A percentile compares a stretch with the other conserved stretches of the same genome.
Evolutionary conservation across 1,140 invertebrate species (phyloP).

Genomic region (Tachypleus tridentatus): DNA sequence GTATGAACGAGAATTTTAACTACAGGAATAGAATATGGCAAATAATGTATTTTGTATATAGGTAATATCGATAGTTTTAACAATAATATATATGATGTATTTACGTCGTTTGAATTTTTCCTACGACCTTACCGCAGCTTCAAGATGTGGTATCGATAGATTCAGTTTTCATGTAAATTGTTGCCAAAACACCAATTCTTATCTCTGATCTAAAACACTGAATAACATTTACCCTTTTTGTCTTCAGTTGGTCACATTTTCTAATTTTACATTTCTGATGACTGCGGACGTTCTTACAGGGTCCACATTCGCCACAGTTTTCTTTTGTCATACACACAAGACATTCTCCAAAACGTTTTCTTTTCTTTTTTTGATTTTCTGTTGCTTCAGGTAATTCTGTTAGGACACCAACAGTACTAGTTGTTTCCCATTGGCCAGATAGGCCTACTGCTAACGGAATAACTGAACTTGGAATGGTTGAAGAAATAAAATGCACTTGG

Average conservation of each 20-base stretch:
- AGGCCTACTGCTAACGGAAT: slow-evolving; percentile 4
- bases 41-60: too few relatives aligned
- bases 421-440: slow-evolving; percentile 8
- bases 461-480: slow-evolving; percentile 18
- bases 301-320: slow-evolving; percentile 88
- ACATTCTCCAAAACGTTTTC: slow-evolving; percentile 85
- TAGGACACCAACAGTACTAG: slow-evolving; percentile 11
- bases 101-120: too few relatives aligned
- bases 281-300: slow-evolving; percentile 57
- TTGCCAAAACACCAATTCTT: too few relatives aligned
- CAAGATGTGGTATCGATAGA: too few relatives aligned
- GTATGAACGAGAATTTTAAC: too few relatives aligned
- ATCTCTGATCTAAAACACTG: too few relatives aligned
- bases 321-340: slow-evolving; percentile 85
- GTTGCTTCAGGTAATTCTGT: too few relatives aligned
- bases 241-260: slow-evolving; percentile 51
- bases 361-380: slow-evolving; percentile 58
- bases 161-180: too few relatives aligned
- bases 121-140: too few relatives aligned
- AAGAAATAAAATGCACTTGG: slow-evolving; percentile 26
- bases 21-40: too few relatives aligned
- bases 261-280: slow-evolving; percentile 93
- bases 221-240: slow-evolving; percentile 20
- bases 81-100: too few relatives aligned
- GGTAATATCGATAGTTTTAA: too few relatives aligned